Conservation (phyloP, 2,113 vertebrate genomes). For the Corythaeola cristata region DNA sequence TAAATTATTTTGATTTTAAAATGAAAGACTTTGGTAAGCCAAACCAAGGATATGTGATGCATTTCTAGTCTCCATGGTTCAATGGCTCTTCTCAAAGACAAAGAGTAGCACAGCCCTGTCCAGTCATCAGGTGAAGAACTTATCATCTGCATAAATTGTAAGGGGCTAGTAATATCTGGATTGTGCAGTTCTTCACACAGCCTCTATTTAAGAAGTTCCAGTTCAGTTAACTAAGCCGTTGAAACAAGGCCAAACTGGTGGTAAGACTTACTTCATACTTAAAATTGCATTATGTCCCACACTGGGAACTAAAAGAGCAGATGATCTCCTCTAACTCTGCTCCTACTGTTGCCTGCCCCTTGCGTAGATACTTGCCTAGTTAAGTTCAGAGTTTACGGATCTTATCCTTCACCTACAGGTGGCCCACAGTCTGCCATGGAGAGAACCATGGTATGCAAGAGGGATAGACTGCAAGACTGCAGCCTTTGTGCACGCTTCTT, state of each 20-base stretch:
- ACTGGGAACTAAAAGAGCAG: neutral
- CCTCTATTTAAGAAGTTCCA: neutral
- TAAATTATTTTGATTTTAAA: neutral
- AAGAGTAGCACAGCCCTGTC: neutral
- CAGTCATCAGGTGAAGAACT: neutral
- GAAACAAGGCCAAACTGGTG: neutral
- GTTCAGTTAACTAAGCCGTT: neutral
- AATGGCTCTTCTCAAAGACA: neutral
- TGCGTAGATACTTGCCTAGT: neutral
- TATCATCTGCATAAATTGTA: neutral
- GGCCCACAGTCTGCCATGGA: neutral
- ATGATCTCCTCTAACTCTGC: neutral
- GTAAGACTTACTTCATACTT: neutral
- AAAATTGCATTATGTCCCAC: neutral
- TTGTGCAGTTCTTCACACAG: neutral
- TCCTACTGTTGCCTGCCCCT: neutral
- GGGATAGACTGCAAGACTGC: neutral
- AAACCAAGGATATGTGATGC: neutral
- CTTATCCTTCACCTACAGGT: neutral
- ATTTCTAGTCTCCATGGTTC: neutral
- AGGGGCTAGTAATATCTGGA: neutral
- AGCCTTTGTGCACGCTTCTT: neutral
- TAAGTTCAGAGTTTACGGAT: neutral
- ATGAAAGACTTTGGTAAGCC: constrained; percentile 13
- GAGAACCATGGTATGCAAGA: neutral